phyloP scores from a whole-genome alignment of 2,113 vertebrate genomes.

The Sapayoa aenigma region DNA sequence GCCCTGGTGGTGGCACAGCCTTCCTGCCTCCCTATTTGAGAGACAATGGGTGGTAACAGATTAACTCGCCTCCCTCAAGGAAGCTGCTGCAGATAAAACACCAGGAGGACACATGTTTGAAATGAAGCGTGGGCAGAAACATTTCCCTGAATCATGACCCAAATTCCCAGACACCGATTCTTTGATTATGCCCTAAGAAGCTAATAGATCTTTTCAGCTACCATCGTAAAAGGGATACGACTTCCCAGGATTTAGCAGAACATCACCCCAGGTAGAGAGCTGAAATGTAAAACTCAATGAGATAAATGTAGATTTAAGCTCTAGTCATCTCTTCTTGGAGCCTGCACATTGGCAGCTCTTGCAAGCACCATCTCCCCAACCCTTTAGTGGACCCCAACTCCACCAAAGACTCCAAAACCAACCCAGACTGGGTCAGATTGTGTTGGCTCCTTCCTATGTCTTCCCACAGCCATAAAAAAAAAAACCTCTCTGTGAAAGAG shows the following conservation, averaged over 20 bases:
- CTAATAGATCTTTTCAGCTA: slow-evolving; percentile 41
- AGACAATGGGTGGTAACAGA: neutral
- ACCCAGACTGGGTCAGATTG: neutral
- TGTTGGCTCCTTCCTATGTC: neutral
- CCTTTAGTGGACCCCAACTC: accelerated
- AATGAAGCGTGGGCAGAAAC: slow-evolving; percentile 3
- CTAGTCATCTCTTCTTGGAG: neutral
- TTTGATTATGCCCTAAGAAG: slow-evolving; percentile 51
- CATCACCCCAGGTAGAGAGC: slow-evolving; percentile 3
- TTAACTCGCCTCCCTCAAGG: neutral
- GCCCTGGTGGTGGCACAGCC: neutral
- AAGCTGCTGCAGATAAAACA: neutral
- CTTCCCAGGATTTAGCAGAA: slow-evolving; percentile 41
- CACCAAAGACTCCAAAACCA: neutral
- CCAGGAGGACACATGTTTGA: slow-evolving; percentile 30
- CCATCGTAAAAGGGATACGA: neutral
- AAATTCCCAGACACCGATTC: slow-evolving; percentile 49
- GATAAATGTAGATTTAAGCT: slow-evolving; percentile 44
- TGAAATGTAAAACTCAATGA: slow-evolving; percentile 9
- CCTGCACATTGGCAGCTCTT: neutral
- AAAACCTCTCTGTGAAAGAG: neutral
- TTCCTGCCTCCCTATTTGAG: too few relatives aligned
- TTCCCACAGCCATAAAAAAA: neutral
- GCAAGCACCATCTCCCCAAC: neutral
- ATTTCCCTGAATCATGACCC: slow-evolving; percentile 57